Base-by-base conservation (phyloP, 2,888 invertebrate species). In the Esperia sulphurella region DNA sequence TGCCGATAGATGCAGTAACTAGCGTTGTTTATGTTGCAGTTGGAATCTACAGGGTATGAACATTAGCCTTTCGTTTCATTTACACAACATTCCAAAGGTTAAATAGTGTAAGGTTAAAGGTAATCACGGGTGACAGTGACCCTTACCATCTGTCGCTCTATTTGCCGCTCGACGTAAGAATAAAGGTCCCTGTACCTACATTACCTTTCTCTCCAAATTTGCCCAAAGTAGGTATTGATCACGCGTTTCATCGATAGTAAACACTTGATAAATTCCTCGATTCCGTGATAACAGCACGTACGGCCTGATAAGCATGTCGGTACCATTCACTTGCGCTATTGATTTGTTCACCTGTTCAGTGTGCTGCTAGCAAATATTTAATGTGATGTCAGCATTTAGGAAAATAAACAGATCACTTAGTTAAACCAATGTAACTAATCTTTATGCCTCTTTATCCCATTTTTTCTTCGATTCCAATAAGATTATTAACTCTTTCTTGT, bases 271-370 rank as follows among this genome's bases (percentile, higher is more conserved):
- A 83, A 69, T 69, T 63, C 60, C 68, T 65, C 64, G 57, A 58
- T 59, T 60, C 57, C 45, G 46, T 68, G 85, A 86, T 86, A 84
- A 81, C 58, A 21, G 59, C 55, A 60, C 61, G 67, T 69, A 67
- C 68, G 4, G 59, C 53, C 54, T 71, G 85, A 85, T 84, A 85
- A 71, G 58, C 59, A 52, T 69, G 65, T 61, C 58, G 54, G 52
- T 58, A 65, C 62, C 72, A 82, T 83, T 82, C 75, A 79, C 71
- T 71, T 68, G 64, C 61, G 59, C 65, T 83, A 81, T 83, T 75
- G 81, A 83, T 82, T 78, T 77, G 63, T 69, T 74, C 78, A 84
- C 82, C 73, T 81, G 79, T 63, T 68, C 14, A 59, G 59, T 71
- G 61, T 68, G 61, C 40, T 40, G 41, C 41, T 48, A 48, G 63